Evolutionary conservation across 2,113 vertebrate genomes (phyloP), one percentile per base, ranked within the genome.

Genomic region (Mola mola): DNA sequence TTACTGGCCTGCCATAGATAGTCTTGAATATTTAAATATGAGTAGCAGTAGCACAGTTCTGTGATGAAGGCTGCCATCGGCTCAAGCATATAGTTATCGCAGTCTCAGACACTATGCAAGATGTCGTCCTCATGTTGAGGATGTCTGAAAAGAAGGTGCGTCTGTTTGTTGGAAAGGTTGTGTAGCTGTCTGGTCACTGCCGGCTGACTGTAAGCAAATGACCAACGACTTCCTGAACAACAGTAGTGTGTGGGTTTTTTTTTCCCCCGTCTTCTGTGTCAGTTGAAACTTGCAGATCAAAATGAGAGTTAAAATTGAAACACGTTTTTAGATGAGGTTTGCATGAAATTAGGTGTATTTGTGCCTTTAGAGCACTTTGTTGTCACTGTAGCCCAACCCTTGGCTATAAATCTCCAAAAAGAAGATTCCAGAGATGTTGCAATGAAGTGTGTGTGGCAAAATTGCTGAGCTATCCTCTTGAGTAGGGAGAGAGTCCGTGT

Each of bases 401-500:
- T 2, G 51, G 37, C 47, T 1, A 43, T 79, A 71, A 61, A 71
- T 67, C 57, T 63, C 10, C 6, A 7, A 53, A 58, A 24, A 58
- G 44, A 25, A 33, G 17, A 61, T 65, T 82, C 57, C 42, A 34
- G 29, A 55, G 28, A 61, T 76, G 64, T 70, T 76, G 60, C 47
- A 68, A 49, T 58, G 40, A 51, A 51, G 26, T 40, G 17, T 26
- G 49, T 51, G 64, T 34, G 24, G 60, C 37, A 25, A 34, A 71
- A 73, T 3, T 53, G 66, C 64, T 48, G 53, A 75, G 64, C 46
- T 40, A 4, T 33, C 59, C 22, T 56, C 36, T 63, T 2, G 50
- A 28, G 37, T 62, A 22, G 46, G 57, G 59, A 68, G 55, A 61
- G 12, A 26, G 24, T 48, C 76, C 65, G 58, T 29, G 53, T 56